Conservation (phyloP, 2,113 vertebrate species). For the Petromus typicus region DNA sequence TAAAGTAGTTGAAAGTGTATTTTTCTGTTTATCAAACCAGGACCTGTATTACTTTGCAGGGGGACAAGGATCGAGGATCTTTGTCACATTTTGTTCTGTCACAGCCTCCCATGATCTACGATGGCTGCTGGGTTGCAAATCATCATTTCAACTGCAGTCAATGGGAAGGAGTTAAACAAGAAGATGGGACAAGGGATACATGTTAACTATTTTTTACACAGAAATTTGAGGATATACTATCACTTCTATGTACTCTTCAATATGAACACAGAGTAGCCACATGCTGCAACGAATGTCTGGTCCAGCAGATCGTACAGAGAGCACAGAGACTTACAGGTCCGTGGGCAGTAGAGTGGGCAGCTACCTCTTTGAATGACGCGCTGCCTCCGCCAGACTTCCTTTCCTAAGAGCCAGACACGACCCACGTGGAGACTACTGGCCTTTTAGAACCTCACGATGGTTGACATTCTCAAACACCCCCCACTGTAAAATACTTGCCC, state of each 20-base stretch:
- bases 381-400: not conserved
- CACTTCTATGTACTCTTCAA: not conserved
- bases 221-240: not conserved
- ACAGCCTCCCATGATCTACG: not conserved
- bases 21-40: not conserved
- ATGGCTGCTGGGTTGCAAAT: not conserved
- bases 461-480: not conserved
- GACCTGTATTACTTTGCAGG: not conserved
- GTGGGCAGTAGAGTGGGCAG: not conserved
- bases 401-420: not conserved
- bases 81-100: not conserved
- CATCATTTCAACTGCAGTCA: not conserved
- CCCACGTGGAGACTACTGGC: not conserved
- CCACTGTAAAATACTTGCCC: not conserved
- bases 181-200: not conserved
- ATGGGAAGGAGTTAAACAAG: not conserved
- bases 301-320: not conserved
- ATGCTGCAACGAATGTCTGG: not conserved
- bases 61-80: not conserved
- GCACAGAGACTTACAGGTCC: not conserved
- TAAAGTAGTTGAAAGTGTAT: constrained; percentile 14
- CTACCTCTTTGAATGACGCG: not conserved
- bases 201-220: not conserved
- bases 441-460: not conserved
- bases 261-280: not conserved